Conservation (phyloP, 2,113 vertebrate species). For the Excalfactoria chinensis region DNA sequence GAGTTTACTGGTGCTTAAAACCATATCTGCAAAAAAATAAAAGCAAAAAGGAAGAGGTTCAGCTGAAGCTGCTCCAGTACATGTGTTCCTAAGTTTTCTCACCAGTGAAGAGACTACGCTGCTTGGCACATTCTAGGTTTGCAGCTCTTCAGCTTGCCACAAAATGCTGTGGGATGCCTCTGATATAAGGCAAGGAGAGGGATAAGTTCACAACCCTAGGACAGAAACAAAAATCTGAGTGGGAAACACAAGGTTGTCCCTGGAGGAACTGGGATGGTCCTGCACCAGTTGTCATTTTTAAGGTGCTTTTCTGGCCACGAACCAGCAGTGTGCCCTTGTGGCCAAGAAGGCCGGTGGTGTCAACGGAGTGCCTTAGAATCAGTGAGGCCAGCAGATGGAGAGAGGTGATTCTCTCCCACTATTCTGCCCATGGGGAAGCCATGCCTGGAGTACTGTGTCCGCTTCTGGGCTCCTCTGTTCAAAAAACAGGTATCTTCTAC, state of each 20-base stretch:
- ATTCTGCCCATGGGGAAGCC: no score
- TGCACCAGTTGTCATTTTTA: neutral
- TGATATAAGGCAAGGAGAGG: neutral
- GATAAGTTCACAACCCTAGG: fast-evolving
- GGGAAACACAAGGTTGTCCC: neutral
- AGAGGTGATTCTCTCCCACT: no score
- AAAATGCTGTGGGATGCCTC: neutral
- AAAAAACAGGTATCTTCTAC: no score
- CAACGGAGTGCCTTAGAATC: no score
- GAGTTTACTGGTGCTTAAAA: neutral
- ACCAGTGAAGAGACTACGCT: neutral
- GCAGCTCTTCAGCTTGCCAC: neutral
- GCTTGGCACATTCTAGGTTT: neutral
- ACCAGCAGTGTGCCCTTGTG: no score
- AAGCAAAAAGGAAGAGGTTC: neutral
- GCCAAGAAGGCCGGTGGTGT: no score
- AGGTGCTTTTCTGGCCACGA: neutral
- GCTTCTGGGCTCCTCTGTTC: no score
- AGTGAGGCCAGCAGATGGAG: no score
- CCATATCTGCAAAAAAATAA: neutral
- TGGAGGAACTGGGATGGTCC: neutral
- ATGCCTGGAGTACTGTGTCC: no score
- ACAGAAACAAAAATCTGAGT: neutral
- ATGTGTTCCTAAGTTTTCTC: neutral
- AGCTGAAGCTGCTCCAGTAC: neutral